Percentiles rank a stretch among this genome's conserved stretches.
These are phyloP conservation scores for Ditula angustiorana DNA, from an alignment of 2,888 invertebrate species.

Conservation along the genomic window DNA sequence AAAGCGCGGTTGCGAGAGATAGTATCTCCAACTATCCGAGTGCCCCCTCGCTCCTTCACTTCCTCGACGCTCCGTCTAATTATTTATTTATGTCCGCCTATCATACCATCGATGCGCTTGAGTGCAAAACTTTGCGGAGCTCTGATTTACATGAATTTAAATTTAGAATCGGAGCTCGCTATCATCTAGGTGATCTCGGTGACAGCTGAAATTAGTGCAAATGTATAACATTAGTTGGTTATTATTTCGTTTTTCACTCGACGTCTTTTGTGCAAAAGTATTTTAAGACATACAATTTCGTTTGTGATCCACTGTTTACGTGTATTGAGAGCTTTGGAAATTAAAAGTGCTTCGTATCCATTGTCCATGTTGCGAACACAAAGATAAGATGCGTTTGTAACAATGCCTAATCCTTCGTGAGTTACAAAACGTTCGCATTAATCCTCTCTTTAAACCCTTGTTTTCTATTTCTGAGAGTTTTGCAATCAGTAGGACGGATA, in stretches of 20 bases:
- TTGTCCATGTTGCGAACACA: constrained; percentile 51
- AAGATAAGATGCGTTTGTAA: constrained; percentile 43
- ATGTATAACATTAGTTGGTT: not conserved
- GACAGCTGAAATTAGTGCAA: constrained; percentile 62
- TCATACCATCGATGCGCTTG: constrained; percentile 81
- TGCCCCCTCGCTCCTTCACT: constrained; percentile 56
- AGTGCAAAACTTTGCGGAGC: constrained; percentile 70
- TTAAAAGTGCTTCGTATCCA: constrained; percentile 42
- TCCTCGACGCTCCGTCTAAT: constrained; percentile 79
- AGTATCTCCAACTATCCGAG: constrained; percentile 79
- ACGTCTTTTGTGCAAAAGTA: constrained; percentile 28
- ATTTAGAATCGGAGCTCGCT: constrained; percentile 73
- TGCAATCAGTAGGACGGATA: constrained; percentile 30
- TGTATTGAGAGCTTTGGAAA: constrained; percentile 23
- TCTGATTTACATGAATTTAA: constrained; percentile 73
- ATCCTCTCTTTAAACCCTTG: constrained; percentile 39
- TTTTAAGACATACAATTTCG: constrained; percentile 39
- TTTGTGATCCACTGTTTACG: constrained; percentile 36
- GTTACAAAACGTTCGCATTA: constrained; percentile 49
- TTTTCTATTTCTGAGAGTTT: constrained; percentile 40
- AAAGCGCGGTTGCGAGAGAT: constrained; percentile 83
- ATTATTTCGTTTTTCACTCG: constrained; percentile 17
- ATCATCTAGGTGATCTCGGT: constrained; percentile 77
- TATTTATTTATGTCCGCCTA: constrained; percentile 82
- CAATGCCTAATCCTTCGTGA: constrained; percentile 41